phyloP scores from a whole-genome alignment of 2,888 invertebrate genomes.

The Agelastica alni region DNA sequence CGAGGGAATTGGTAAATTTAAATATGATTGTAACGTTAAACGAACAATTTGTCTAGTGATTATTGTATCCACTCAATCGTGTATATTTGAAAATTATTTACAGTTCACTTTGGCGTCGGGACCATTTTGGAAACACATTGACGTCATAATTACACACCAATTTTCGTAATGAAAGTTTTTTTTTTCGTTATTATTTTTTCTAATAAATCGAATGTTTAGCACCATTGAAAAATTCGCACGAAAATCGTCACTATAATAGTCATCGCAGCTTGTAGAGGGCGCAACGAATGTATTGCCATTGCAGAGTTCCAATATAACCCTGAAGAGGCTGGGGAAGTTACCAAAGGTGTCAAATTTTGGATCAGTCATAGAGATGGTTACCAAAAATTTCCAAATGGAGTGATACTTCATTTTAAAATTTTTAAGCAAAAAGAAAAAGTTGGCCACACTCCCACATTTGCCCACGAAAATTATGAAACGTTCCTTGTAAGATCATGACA shows the following conservation, averaged over 20 bases:
- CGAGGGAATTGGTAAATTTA: background rate
- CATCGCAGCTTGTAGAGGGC: slow-evolving; percentile 52
- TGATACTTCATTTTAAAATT: no score
- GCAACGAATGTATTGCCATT: slow-evolving; percentile 49
- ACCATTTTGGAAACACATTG: slow-evolving; percentile 39
- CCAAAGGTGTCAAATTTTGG: slow-evolving; percentile 8
- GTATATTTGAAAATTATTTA: slow-evolving; percentile 33
- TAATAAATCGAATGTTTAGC: slow-evolving; percentile 32
- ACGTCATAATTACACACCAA: slow-evolving; percentile 33
- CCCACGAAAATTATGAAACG: no score
- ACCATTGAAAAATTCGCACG: slow-evolving; percentile 43
- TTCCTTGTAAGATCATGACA: no score
- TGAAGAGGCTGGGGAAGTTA: slow-evolving; percentile 34
- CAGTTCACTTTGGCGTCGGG: slow-evolving; percentile 23
- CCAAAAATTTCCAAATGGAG: slow-evolving; percentile 18
- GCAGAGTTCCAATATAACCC: slow-evolving; percentile 48
- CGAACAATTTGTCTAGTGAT: background rate
- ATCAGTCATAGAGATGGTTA: slow-evolving; percentile 9
- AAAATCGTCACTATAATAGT: slow-evolving; percentile 46
- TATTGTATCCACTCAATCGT: slow-evolving; percentile 28
- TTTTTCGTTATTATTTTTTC: slow-evolving; percentile 15
- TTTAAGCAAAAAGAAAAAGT: no score
- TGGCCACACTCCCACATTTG: no score
- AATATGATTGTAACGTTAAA: background rate
- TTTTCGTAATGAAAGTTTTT: slow-evolving; percentile 26